phyloP scores from a whole-genome alignment of 2,888 invertebrate genomes.

The Chloroclystis v-ata region DNA sequence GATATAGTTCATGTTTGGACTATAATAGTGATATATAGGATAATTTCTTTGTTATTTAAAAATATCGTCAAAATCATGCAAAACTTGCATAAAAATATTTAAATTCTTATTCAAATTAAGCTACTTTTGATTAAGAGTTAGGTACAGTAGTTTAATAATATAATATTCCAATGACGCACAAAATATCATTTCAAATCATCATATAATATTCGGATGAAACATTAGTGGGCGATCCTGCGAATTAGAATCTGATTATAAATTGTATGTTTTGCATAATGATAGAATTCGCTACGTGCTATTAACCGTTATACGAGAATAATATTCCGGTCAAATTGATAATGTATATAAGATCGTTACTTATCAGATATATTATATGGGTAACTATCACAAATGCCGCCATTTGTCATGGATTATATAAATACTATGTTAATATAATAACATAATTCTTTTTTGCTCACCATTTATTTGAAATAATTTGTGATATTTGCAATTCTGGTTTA shows the following conservation, averaged over 20 bases:
- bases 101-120: too few species aligned
- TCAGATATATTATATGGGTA: constrained; percentile 3
- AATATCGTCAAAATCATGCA: too few species aligned
- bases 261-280: constrained; percentile 24
- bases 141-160: too few species aligned
- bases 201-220: constrained; percentile 35
- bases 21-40: too few species aligned
- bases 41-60: too few species aligned
- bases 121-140: too few species aligned
- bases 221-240: constrained; percentile 30
- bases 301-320: constrained; percentile 17
- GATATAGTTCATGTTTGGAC: too few species aligned
- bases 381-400: background rate
- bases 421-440: constrained; percentile 2
- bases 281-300: constrained; percentile 12
- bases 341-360: constrained; percentile 9
- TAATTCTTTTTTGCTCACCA: constrained; percentile 1
- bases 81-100: too few species aligned
- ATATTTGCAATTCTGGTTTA: background rate
- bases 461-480: background rate
- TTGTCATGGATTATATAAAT: background rate
- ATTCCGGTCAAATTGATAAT: constrained; percentile 14
- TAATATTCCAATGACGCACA: constrained; percentile 15
- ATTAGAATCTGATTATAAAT: constrained; percentile 37
- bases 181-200: constrained; percentile 33